Percentiles rank a stretch among this genome's conserved stretches.
Evolutionary conservation across 2,888 invertebrate species (phyloP).

Genomic region (Watsonalla binaria): DNA sequence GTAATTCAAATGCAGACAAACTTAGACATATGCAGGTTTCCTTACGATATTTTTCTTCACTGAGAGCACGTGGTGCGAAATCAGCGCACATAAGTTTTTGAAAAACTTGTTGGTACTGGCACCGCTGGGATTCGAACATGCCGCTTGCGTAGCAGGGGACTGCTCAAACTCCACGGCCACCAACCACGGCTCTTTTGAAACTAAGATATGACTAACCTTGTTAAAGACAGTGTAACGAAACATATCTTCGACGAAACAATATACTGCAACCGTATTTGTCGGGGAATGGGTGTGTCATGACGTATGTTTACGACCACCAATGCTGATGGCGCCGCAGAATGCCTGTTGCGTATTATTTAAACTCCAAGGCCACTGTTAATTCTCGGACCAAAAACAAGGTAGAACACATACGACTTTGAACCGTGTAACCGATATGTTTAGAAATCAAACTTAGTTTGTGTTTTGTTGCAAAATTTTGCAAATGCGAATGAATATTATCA

Average conservation of each 20-base stretch:
- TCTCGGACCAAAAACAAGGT: constrained; percentile 34
- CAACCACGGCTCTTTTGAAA: too few relatives aligned
- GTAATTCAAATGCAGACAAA: too few relatives aligned
- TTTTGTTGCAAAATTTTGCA: constrained; percentile 19
- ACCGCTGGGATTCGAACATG: too few relatives aligned
- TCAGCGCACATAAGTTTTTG: too few relatives aligned
- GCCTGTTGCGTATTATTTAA: constrained; percentile 69
- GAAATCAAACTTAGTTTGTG: constrained; percentile 23
- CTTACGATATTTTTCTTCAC: too few relatives aligned
- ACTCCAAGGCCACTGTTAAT: constrained; percentile 56
- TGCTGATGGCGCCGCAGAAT: constrained; percentile 37
- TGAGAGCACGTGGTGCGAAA: too few relatives aligned
- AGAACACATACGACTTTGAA: constrained; percentile 41
- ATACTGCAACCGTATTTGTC: constrained; percentile 62
- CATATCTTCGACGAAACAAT: constrained; percentile 30
- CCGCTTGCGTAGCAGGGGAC: too few relatives aligned
- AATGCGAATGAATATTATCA: constrained; percentile 50
- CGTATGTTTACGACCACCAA: constrained; percentile 53
- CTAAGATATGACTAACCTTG: constrained; percentile 8
- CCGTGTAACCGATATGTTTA: constrained; percentile 37
- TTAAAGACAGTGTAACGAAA: constrained; percentile 15
- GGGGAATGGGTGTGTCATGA: constrained; percentile 74
- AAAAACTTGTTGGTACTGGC: too few relatives aligned
- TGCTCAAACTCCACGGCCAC: too few relatives aligned
- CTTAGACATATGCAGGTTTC: too few relatives aligned